Evolutionary conservation across 2,888 invertebrate genomes (phyloP).

Genomic region (Aspidiotus destructor): DNA sequence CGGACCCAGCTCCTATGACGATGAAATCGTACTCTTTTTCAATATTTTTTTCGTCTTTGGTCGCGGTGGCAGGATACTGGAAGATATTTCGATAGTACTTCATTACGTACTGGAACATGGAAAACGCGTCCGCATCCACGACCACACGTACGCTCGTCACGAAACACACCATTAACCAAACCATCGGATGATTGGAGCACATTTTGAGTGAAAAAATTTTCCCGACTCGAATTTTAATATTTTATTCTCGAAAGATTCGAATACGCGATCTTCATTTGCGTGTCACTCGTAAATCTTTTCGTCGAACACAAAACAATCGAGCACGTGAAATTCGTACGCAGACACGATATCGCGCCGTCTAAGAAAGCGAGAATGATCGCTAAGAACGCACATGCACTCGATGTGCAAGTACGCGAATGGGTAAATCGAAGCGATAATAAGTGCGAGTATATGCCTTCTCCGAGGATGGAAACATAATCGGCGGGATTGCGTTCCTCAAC

Average conservation of each 20-base stretch:
- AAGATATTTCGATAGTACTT: slow-evolving; percentile 27
- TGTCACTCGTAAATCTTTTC: not conserved
- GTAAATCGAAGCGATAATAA: not conserved
- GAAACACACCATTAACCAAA: slow-evolving; percentile 9
- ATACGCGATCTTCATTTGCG: not conserved
- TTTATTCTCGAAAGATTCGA: not conserved
- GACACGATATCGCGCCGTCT: not conserved
- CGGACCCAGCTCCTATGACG: slow-evolving; percentile 49
- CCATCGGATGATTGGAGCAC: slow-evolving; percentile 16
- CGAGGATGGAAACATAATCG: not conserved
- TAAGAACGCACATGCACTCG: not conserved
- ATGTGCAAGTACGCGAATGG: not conserved
- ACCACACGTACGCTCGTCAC: slow-evolving; percentile 12
- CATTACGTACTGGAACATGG: slow-evolving; percentile 18
- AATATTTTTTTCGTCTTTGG: slow-evolving; percentile 35
- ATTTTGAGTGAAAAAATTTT: not conserved
- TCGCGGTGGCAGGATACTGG: slow-evolving; percentile 19
- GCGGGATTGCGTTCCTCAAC: not conserved
- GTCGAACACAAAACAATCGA: slow-evolving; percentile 2
- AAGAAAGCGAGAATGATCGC: not conserved
- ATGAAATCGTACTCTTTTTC: slow-evolving; percentile 42
- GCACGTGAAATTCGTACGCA: not conserved
- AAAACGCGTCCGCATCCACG: slow-evolving; percentile 12
- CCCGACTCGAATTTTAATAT: not conserved
- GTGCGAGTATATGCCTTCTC: not conserved